Conservation (phyloP, 1,140 invertebrate genomes). For the Tribolium castaneum region DNA sequence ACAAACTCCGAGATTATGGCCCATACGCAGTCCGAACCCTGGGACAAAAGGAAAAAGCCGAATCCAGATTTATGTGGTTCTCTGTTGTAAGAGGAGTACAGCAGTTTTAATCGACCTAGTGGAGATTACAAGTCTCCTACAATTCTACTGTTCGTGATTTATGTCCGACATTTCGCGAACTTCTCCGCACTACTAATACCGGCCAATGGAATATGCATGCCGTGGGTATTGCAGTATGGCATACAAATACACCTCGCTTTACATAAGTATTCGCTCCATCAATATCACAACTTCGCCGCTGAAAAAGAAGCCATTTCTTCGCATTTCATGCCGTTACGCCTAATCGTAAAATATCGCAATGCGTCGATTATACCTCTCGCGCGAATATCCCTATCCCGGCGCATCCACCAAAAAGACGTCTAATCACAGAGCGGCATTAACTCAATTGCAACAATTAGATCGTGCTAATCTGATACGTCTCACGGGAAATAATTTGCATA, state of each 20-base stretch:
- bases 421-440: conserved; percentile 3
- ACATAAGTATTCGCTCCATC: conserved; percentile 17
- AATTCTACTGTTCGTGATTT: conserved; percentile 35
- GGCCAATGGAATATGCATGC: conserved; percentile 40
- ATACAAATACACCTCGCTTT: conserved; percentile 14
- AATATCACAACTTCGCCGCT: neutral
- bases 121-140: conserved; percentile 42
- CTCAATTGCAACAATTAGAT: conserved; percentile 40
- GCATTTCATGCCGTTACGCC: neutral
- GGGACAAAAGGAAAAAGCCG: neutral
- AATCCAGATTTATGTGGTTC: conserved; percentile 13
- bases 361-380: too few species aligned
- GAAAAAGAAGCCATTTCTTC: neutral
- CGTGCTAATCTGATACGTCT: conserved; percentile 26
- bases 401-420: conserved; percentile 6
- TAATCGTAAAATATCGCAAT: conserved; percentile 24
- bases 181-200: conserved; percentile 37
- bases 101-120: conserved; percentile 41
- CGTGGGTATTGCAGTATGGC: conserved; percentile 22
- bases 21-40: neutral
- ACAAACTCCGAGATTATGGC: neutral
- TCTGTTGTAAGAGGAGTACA: conserved; percentile 13
- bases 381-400: neutral
- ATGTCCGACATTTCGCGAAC: conserved; percentile 38
- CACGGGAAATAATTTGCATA: conserved; percentile 27